A percentile compares a stretch with the other conserved stretches of the same genome.
Evolutionary conservation across 2,888 invertebrate species (phyloP).

Genomic region (Aphidius colemani): DNA sequence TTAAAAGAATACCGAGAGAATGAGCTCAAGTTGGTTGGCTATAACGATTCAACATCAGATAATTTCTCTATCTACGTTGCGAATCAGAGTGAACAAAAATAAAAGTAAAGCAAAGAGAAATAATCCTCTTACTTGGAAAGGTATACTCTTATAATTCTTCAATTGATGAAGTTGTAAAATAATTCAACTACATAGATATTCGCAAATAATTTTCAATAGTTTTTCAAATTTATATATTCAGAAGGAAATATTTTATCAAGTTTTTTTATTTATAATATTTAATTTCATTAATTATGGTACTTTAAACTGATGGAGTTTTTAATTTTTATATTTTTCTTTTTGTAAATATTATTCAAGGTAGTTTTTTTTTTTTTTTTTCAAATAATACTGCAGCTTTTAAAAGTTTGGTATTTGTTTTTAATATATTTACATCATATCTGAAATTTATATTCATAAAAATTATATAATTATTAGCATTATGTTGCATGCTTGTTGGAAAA

Average conservation of each 20-base stretch:
- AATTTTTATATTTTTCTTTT: too few species aligned
- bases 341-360: too few species aligned
- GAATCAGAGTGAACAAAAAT: background rate
- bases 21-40: constrained; percentile 27
- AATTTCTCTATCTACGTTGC: constrained; percentile 32
- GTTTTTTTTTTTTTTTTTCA: too few species aligned
- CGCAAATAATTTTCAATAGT: background rate
- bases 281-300: constrained; percentile 2
- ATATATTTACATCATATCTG: too few species aligned
- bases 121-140: background rate
- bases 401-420: too few species aligned
- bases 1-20: background rate
- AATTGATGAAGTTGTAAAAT: constrained; percentile 35
- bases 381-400: too few species aligned
- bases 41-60: constrained; percentile 34
- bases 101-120: too few species aligned
- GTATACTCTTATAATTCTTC: constrained; percentile 17
- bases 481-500: background rate
- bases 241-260: background rate
- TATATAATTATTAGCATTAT: too few species aligned
- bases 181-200: constrained; percentile 27
- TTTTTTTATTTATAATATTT: background rate
- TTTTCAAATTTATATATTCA: background rate
- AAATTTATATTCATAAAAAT: too few species aligned
- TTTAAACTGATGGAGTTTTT: too few species aligned